These are phyloP conservation scores for Alosa alosa DNA, from an alignment of 2,113 vertebrate species.

Conservation along the genomic window DNA sequence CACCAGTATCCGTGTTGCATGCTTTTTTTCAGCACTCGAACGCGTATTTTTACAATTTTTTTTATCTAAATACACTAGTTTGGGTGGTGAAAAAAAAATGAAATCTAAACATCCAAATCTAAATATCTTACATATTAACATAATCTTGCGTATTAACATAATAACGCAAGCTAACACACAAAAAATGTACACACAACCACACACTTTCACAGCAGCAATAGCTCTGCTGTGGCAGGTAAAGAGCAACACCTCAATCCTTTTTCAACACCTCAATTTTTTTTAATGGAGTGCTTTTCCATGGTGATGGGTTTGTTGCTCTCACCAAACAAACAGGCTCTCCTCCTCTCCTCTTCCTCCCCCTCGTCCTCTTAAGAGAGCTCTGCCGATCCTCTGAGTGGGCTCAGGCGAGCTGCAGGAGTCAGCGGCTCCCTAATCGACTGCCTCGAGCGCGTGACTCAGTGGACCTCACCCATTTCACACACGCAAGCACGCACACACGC, in stretches of 20 bases:
- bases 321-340: slow-evolving; percentile 9
- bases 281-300: background rate
- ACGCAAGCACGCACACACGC: background rate
- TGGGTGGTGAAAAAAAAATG: background rate
- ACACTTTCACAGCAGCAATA: background rate
- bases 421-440: background rate
- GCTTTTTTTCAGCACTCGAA: too few relatives aligned
- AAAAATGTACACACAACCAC: background rate
- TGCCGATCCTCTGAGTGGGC: background rate
- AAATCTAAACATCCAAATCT: too few relatives aligned
- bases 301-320: slow-evolving; percentile 8
- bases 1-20: background rate
- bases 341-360: background rate
- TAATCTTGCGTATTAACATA: too few relatives aligned
- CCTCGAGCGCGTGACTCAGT: background rate
- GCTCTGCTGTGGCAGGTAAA: background rate
- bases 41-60: too few relatives aligned
- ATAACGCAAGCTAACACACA: background rate
- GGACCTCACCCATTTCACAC: background rate
- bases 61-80: background rate
- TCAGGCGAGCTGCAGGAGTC: background rate
- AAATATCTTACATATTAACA: too few relatives aligned
- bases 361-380: background rate
- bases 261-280: background rate
- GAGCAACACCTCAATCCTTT: background rate